These are phyloP conservation scores for Epinephelus awoara DNA, from an alignment of 2,797 vertebrate species.

Conservation along the genomic window DNA sequence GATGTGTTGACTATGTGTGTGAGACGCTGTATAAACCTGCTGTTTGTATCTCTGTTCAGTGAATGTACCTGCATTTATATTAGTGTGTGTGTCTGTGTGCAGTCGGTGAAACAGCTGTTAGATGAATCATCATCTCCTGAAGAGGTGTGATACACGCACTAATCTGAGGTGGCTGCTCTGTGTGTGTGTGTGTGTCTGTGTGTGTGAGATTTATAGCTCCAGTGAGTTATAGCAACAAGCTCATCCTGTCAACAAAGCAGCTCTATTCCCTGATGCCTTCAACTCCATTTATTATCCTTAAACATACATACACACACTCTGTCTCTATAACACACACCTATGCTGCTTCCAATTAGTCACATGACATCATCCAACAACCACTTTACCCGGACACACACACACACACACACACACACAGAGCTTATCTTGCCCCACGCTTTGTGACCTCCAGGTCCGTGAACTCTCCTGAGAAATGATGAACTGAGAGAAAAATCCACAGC, in stretches of 20 bases:
- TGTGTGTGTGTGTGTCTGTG: slow-evolving; percentile 26
- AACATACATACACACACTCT: slow-evolving; percentile 8
- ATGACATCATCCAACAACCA: slow-evolving; percentile 37
- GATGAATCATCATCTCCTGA: slow-evolving; percentile 21
- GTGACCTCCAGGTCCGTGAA: slow-evolving; percentile 21
- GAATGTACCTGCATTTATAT: too few relatives aligned
- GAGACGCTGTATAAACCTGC: too few relatives aligned
- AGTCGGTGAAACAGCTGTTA: slow-evolving; percentile 15
- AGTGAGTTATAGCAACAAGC: slow-evolving; percentile 32
- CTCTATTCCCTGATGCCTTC: slow-evolving; percentile 5
- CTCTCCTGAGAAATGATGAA: slow-evolving; percentile 45
- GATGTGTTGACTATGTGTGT: too few relatives aligned
- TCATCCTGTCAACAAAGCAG: slow-evolving; percentile 34
- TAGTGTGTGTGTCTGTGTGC: neutral
- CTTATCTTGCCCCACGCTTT: neutral
- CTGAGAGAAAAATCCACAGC: slow-evolving; percentile 29
- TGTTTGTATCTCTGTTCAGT: too few relatives aligned
- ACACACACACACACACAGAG: neutral
- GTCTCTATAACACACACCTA: slow-evolving; percentile 10
- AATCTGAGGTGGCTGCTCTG: neutral
- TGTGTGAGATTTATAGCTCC: slow-evolving; percentile 18
- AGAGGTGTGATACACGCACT: slow-evolving; percentile 18
- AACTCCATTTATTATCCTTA: slow-evolving; percentile 10
- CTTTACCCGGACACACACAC: slow-evolving; percentile 3
- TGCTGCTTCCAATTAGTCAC: slow-evolving; percentile 49